Evolutionary conservation across 1,140 invertebrate species (phyloP), one percentile per base, ranked within the genome.

Genomic region (Drosophila takahashii): DNA sequence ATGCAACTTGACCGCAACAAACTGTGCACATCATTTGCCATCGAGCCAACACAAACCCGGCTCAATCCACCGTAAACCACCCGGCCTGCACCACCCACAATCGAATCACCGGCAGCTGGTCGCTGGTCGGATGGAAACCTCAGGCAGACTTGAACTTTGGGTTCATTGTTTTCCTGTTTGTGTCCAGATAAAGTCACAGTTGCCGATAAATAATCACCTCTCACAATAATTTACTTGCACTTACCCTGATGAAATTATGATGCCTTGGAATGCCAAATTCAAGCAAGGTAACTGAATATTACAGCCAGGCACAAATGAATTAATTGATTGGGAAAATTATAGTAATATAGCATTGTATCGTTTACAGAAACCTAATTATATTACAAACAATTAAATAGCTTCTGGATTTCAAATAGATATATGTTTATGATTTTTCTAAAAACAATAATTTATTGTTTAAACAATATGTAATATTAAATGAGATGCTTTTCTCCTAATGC

Each of bases 1-100:
- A 89, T 86, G 79, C 84, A 69, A 39, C 56, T 59, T 45, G 65
- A 86, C 83, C 83, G 60, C 83, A 86, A 79, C 62, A 71, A 86
- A 81, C 83, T 75, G 67, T 61, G 76, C 80, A 70, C 75, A 84
- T 66, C 59, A 84, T 80, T 79, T 78, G 67, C 48, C 44, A 34
- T 18, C 41, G 11, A 16, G 45, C 16, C 39, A 58, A 15, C 27
- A 6, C 11, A 22, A 11, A 1, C 15, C 5, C 42, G 10, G 13
- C 18, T 13, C 50, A 37, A 13, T n/a, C 34, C 32, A n/a, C 11
- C 18, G 4, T 10, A 27, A 27, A 54, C 48, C 34, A 22, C 13
- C 70, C 26, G 22, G 34, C 4, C 0, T 4, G 27, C 41, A 6
- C 22, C 29, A 45, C 11, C 48, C 11, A 15, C 29, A 36, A 7